Conservation (phyloP, 1,140 invertebrate species). For the Dendroctonus valens region DNA sequence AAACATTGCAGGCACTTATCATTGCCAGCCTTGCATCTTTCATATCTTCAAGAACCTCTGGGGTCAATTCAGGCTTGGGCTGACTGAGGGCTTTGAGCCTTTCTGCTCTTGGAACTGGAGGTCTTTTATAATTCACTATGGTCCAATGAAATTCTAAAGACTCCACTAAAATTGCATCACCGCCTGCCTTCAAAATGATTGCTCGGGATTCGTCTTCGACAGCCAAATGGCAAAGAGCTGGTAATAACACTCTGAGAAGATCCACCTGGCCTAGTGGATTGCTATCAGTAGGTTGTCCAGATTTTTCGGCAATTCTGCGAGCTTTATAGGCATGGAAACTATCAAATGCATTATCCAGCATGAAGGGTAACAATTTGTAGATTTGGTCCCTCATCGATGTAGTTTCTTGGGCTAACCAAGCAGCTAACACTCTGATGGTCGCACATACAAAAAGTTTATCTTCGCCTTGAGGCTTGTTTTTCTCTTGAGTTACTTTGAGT, state of each 20-base stretch:
- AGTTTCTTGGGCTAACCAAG: constrained; percentile 90
- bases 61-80: constrained; percentile 70
- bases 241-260: constrained; percentile 76
- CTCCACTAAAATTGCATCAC: constrained; percentile 78
- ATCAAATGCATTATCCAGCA: constrained; percentile 76
- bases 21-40: constrained; percentile 78
- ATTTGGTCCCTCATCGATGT: constrained; percentile 83
- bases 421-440: constrained; percentile 77
- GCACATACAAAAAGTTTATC: constrained; percentile 77
- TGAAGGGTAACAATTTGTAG: constrained; percentile 74
- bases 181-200: constrained; percentile 74
- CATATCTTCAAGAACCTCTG: constrained; percentile 73
- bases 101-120: constrained; percentile 74
- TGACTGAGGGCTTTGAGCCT: constrained; percentile 69
- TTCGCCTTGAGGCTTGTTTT: constrained; percentile 60
- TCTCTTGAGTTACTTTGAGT: constrained; percentile 70
- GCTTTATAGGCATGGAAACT: constrained; percentile 72
- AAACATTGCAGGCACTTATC: constrained; percentile 84
- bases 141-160: constrained; percentile 81
- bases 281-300: constrained; percentile 55
- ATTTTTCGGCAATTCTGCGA: constrained; percentile 63
- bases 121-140: constrained; percentile 82
- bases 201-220: constrained; percentile 84
- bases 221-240: constrained; percentile 84
- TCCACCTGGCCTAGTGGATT: constrained; percentile 68